phyloP scores from a whole-genome alignment of 2,113 vertebrate genomes.

The Hyperoodon ampullatus region DNA sequence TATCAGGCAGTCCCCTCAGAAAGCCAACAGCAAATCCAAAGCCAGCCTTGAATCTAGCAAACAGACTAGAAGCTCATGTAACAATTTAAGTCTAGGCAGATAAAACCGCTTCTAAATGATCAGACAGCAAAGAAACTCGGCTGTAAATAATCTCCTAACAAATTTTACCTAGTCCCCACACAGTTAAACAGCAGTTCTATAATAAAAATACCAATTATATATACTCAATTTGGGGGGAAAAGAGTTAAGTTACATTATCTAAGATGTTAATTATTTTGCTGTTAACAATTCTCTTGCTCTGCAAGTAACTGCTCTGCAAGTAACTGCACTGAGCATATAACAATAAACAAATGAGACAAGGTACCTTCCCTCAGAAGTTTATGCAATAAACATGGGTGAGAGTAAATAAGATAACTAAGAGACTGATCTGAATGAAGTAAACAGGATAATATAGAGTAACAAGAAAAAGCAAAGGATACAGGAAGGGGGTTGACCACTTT shows the following conservation, averaged over 20 bases:
- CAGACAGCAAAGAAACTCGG: neutral
- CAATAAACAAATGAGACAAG: neutral
- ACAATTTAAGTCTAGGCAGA: neutral
- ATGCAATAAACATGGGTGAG: neutral
- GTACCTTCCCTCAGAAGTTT: neutral
- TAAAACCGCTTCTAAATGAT: neutral
- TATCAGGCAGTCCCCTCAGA: neutral
- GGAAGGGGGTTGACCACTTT: neutral
- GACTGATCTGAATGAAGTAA: neutral
- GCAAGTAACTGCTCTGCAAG: neutral
- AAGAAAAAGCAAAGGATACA: neutral
- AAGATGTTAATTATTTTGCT: neutral
- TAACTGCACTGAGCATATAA: neutral
- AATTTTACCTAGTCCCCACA: neutral
- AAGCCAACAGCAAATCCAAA: neutral
- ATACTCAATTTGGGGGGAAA: neutral
- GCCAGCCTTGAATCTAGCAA: neutral
- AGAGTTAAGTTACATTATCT: neutral
- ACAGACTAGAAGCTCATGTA: neutral
- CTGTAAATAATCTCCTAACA: constrained; percentile 3
- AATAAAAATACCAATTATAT: constrained; percentile 9
- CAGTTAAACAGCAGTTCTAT: neutral
- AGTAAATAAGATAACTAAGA: neutral
- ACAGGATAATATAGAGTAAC: neutral
- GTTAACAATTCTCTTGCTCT: neutral